Evolutionary conservation across 2,113 vertebrate species (phyloP), one percentile per base, ranked within the genome.

Genomic region (Phrynocephalus versicolor): DNA sequence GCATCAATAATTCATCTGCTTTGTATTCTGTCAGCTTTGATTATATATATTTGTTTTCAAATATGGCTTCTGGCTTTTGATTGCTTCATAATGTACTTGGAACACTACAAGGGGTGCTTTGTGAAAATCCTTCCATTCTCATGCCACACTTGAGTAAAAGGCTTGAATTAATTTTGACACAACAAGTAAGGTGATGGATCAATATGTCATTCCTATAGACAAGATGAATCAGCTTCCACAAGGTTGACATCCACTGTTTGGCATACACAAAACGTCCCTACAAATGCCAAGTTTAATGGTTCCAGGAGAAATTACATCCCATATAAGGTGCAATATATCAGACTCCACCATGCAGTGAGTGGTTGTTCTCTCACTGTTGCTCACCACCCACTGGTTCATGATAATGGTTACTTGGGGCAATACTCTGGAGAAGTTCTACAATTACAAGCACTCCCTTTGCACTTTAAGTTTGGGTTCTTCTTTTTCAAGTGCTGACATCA

Each of bases 91-190:
- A 83, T 65, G n/a, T 19, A 79, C 7, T 87, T 85, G 23, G 78
- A 81, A 90, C 27, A 58, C 15, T 78, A 45, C 16, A n/a, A 69
- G 37, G 33, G 64, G n/a, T 70, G 33, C n/a, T 39, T 55, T 27
- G 16, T 18, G 25, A 37, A 57, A 8, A 35, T 74, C 84, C 67
- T 80, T 62, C 85, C 27, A 35, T 37, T 75, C 6, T 76, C 21
- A 6, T 79, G 30, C 45, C 79, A 75, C 19, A 58, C 60, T 41
- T 86, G 75, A 91, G 57, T 78, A n/a, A 88, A 88, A 92, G 72
- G 1, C 67, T 79, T 58, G 64, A 79, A 88, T 93, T 87, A 81
- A 57, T 89, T 93, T 88, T 89, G 76, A 83, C 60, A 23, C 69
- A 6, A 41, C 81, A 33, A 78, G 73, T 88, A 87, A 88, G 79